These are phyloP conservation scores for Lochmaea crataegi DNA, from an alignment of 2,888 invertebrate genomes.

Conservation along the genomic window DNA sequence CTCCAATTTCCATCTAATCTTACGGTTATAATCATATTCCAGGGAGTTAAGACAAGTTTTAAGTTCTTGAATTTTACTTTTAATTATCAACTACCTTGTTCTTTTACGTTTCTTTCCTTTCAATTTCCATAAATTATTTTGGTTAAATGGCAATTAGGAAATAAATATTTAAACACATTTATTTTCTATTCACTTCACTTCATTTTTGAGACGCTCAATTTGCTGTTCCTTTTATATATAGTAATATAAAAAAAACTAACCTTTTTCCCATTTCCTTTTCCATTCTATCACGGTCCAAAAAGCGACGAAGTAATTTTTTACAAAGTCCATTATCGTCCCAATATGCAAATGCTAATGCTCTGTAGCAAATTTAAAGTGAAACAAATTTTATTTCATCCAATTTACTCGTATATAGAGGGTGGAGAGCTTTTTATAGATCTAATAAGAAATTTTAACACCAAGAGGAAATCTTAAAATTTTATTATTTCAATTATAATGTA, in stretches of 20 bases:
- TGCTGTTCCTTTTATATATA: not conserved
- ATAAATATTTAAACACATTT: too few species aligned
- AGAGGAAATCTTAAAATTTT: not conserved
- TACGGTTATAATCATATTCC: too few species aligned
- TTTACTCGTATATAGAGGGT: constrained; percentile 13
- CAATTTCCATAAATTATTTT: too few species aligned
- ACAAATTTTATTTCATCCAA: constrained; percentile 18
- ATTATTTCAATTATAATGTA: not conserved
- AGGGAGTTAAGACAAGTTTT: too few species aligned
- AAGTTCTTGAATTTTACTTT: too few species aligned
- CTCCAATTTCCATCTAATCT: too few species aligned
- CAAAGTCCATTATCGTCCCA: constrained; percentile 21
- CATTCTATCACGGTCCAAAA: constrained; percentile 24
- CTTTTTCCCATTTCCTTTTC: constrained; percentile 20
- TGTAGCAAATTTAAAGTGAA: constrained; percentile 5
- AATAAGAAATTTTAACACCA: not conserved
- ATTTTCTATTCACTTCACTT: constrained; percentile 5
- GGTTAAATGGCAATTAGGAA: too few species aligned
- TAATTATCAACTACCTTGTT: too few species aligned
- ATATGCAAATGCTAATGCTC: constrained; percentile 25
- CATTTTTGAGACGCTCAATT: constrained; percentile 8
- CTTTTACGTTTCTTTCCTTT: too few species aligned
- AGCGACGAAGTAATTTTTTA: constrained; percentile 23
- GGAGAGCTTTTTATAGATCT: not conserved
- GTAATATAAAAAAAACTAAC: constrained; percentile 10